A percentile compares a stretch with the other conserved stretches of the same genome.
These are phyloP conservation scores for Temnothorax longispinosus DNA, from an alignment of 1,140 invertebrate species.

Conservation along the genomic window DNA sequence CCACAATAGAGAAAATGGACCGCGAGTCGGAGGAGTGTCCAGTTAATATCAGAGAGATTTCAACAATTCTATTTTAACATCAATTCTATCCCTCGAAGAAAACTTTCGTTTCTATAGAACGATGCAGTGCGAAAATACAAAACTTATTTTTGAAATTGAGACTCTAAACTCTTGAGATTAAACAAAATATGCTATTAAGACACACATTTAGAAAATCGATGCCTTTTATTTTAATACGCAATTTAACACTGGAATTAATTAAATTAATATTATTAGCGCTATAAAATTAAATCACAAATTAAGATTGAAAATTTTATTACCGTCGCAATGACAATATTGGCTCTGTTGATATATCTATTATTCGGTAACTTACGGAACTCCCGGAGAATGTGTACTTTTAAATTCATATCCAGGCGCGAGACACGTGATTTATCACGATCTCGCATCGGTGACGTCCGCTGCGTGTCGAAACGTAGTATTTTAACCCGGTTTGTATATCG, in stretches of 20 bases:
- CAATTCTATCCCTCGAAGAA: background rate
- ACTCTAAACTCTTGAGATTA: too few relatives aligned
- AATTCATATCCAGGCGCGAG: background rate
- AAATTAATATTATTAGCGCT: background rate
- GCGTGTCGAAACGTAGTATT: conserved; percentile 25
- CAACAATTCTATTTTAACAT: conserved; percentile 1
- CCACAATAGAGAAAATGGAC: conserved; percentile 41
- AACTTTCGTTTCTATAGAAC: conserved; percentile 12
- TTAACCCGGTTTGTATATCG: conserved; percentile 71
- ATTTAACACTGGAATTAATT: background rate
- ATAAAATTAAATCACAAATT: background rate
- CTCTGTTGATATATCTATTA: background rate
- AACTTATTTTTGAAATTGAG: background rate
- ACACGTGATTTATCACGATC: conserved; percentile 16
- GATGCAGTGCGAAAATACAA: background rate
- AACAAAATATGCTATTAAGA: background rate
- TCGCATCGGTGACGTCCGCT: background rate
- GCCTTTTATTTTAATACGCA: background rate
- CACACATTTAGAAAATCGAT: background rate
- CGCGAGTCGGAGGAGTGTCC: conserved; percentile 21
- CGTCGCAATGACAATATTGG: background rate
- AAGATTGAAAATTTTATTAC: background rate
- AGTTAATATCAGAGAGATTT: conserved; percentile 8
- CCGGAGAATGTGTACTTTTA: background rate
- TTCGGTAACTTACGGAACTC: background rate